Evolutionary conservation across 2,888 invertebrate genomes (phyloP).

Genomic region (Pachymerium ferrugineum): DNA sequence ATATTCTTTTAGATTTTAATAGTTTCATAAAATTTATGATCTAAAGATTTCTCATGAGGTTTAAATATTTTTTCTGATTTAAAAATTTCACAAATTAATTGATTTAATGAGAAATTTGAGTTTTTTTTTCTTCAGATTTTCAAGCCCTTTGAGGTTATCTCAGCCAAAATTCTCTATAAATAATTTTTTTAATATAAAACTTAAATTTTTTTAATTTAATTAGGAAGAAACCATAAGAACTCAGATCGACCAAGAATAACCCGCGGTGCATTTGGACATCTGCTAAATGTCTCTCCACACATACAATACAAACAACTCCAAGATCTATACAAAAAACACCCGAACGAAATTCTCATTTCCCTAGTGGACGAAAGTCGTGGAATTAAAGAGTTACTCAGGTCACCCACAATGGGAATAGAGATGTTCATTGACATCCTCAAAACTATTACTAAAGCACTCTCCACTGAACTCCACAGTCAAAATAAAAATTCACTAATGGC

Average conservation of each 20-base stretch:
- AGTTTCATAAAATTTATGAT: no score
- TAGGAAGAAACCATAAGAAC: neutral
- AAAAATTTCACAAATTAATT: no score
- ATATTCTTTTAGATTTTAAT: no score
- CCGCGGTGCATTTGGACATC: neutral
- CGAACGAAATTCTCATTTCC: neutral
- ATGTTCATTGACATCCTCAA: neutral
- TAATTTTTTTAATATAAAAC: no score
- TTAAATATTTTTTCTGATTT: no score
- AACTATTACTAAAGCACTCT: neutral
- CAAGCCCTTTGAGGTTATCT: no score
- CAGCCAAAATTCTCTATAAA: no score
- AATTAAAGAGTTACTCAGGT: neutral
- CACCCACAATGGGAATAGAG: neutral
- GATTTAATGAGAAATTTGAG: no score
- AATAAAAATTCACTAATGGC: neutral
- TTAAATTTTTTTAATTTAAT: no score
- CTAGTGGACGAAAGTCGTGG: neutral
- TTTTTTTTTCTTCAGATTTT: no score
- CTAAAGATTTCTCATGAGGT: no score
- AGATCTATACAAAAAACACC: neutral
- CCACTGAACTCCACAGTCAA: neutral
- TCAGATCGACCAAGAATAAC: neutral
- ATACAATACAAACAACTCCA: neutral
- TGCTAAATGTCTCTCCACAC: neutral